These are phyloP conservation scores for Dascillus cervinus DNA, from an alignment of 2,888 invertebrate species.

Conservation along the genomic window DNA sequence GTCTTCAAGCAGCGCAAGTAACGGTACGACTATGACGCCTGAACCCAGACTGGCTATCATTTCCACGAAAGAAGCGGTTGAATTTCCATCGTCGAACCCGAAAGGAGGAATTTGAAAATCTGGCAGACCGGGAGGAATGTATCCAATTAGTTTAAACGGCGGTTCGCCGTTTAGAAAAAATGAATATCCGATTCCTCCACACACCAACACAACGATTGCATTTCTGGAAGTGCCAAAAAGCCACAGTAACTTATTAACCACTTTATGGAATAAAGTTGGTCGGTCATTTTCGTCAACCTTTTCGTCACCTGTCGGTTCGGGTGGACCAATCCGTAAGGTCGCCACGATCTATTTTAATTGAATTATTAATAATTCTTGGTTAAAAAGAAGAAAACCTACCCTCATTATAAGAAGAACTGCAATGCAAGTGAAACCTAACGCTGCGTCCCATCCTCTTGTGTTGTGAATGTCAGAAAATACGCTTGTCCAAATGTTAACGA, in stretches of 20 bases:
- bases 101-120: conserved; percentile 58
- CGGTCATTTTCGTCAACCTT: conserved; percentile 22
- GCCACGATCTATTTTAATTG: conserved; percentile 51
- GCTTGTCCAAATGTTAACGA: conserved; percentile 69
- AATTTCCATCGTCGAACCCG: conserved; percentile 51
- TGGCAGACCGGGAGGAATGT: conserved; percentile 71
- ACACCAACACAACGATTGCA: conserved; percentile 72
- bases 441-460: conserved; percentile 63
- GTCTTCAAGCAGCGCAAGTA: conserved; percentile 82
- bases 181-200: conserved; percentile 62
- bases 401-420: conserved; percentile 66
- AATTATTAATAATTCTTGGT: no score
- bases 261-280: conserved; percentile 23
- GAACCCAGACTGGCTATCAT: conserved; percentile 76
- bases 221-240: conserved; percentile 73
- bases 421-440: conserved; percentile 69
- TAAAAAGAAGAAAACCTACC: conserved; percentile 47
- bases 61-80: conserved; percentile 54
- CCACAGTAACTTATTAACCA: conserved; percentile 64
- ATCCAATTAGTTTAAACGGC: conserved; percentile 65
- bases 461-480: conserved; percentile 59
- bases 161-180: conserved; percentile 47
- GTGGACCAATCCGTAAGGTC: conserved; percentile 54
- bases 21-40: conserved; percentile 76
- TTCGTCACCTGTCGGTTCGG: conserved; percentile 29